Evolutionary conservation across 2,797 vertebrate species (phyloP), one percentile per base, ranked within the genome.

Genomic region (Darevskia nairensis): DNA sequence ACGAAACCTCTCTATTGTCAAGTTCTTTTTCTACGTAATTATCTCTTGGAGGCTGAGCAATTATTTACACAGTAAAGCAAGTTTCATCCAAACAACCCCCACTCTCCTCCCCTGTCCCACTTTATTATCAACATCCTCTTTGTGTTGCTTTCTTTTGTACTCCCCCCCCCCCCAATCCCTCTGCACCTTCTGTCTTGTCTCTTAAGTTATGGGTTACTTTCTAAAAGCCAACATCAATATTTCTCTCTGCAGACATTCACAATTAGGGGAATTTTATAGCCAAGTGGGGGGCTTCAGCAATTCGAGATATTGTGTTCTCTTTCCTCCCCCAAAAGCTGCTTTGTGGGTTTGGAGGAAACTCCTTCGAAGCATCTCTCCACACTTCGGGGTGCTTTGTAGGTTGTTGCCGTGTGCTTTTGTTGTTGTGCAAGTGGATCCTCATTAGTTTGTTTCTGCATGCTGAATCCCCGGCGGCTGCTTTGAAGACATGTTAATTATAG

Each of bases 401-500:
- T 90, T 89, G 1, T 91, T 94, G 88, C 89, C 91, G 85, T 88
- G 89, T 88, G 89, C 95, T 94, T 95, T 93, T 95, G 93, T 93
- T 96, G 94, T 95, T 94, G 94, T 92, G 93, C 92, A 95, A 92
- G 91, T 91, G 92, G 86, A 93, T 85, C 90, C 92, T 94, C 91
- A 92, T 95, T 93, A 96, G 93, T 93, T 92, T 96, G 93, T 94
- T 95, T 93, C 92, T 0, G 15, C 92, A 95, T 92, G 92, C 92
- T 89, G 89, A 89, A 88, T 95, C 93, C 92, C 91, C 91, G 93
- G 93, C 3, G 77, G 81, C 92, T 94, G 87, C 94, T 95, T 94
- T 95, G 92, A 93, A 95, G 91, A 80, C 85, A 46, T 83, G 90
- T 93, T 95, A 96, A 95, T 95, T 95, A 96, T 94, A 95, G 93